These are phyloP conservation scores for Petrophora chlorosata DNA, from an alignment of 2,888 invertebrate genomes.

Conservation along the genomic window DNA sequence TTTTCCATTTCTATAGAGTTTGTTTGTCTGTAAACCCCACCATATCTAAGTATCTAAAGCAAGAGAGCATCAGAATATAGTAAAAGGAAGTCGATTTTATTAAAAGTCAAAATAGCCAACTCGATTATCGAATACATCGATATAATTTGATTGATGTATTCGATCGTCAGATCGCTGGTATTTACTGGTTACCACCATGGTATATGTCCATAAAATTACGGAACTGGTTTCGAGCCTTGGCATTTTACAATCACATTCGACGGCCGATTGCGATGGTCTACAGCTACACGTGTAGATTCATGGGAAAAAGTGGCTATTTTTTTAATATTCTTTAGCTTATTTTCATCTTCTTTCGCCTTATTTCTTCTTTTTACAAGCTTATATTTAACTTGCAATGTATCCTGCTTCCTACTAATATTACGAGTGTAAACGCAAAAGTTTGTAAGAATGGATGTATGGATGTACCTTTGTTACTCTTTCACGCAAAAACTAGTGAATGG, in stretches of 20 bases:
- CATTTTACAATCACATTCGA: constrained; percentile 49
- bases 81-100: constrained; percentile 5
- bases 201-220: constrained; percentile 25
- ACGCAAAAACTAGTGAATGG: too few relatives aligned
- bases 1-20: background rate
- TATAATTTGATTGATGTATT: constrained; percentile 36
- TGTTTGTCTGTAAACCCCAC: background rate
- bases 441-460: too few relatives aligned
- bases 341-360: too few relatives aligned
- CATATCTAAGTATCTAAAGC: background rate
- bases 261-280: constrained; percentile 7
- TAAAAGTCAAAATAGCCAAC: constrained; percentile 14
- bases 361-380: too few relatives aligned
- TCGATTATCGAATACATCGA: constrained; percentile 29
- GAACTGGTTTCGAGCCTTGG: constrained; percentile 57
- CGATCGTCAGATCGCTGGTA: constrained; percentile 36
- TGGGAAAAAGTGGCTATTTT: constrained; percentile 9
- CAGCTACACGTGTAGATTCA: constrained; percentile 15
- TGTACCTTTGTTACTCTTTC: too few relatives aligned
- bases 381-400: too few relatives aligned
- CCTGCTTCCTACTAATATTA: too few relatives aligned
- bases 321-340: too few relatives aligned
- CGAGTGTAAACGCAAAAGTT: too few relatives aligned
- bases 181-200: constrained; percentile 44
- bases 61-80: background rate